A percentile compares a stretch with the other conserved stretches of the same genome.
Evolutionary conservation across 2,797 vertebrate genomes (phyloP).

Genomic region (Rhincodon typus): DNA sequence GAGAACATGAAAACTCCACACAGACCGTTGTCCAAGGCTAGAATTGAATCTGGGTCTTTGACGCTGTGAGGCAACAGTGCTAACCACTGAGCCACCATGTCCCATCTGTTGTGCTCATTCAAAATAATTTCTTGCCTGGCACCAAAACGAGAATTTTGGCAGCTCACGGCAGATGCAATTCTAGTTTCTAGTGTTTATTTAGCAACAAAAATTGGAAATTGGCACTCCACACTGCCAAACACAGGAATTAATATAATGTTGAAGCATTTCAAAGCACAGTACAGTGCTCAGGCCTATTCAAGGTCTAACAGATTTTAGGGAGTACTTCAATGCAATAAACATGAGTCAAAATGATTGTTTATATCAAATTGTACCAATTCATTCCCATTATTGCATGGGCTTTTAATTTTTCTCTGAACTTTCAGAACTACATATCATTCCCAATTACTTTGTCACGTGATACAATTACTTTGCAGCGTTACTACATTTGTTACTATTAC

Average conservation of each 20-base stretch:
- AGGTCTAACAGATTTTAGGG: background rate
- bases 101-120: background rate
- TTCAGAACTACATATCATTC: background rate
- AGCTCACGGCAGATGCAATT: background rate
- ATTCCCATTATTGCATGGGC: background rate
- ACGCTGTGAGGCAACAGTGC: too few species aligned
- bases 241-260: background rate
- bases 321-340: background rate
- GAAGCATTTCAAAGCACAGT: constrained; percentile 1
- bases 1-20: too few species aligned
- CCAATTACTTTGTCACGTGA: background rate
- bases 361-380: background rate
- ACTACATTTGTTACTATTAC: background rate
- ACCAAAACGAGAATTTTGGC: background rate
- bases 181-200: background rate
- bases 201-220: background rate
- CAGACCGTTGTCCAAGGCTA: too few species aligned
- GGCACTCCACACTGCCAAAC: background rate
- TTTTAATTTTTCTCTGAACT: background rate
- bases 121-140: background rate
- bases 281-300: background rate
- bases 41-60: too few species aligned
- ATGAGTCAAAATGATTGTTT: background rate
- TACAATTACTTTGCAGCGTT: background rate
- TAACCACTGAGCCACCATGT: too few species aligned